A percentile compares a stretch with the other conserved stretches of the same genome.
Evolutionary conservation across 2,113 vertebrate genomes (phyloP).

Genomic region (Toxotes chatareus): DNA sequence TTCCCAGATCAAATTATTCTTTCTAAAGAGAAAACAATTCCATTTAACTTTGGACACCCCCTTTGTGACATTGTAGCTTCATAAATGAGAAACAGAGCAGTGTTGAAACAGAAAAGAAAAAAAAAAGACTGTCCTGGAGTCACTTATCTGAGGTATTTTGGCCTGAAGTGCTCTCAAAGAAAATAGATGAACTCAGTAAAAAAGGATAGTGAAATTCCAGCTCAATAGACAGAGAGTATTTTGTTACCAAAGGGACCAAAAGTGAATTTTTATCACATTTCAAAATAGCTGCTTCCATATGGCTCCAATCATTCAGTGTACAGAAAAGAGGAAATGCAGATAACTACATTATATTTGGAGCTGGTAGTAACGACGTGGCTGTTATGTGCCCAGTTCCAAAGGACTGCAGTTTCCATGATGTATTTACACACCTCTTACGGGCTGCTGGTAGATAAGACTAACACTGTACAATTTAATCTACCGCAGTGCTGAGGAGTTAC

Average conservation of each 20-base stretch:
- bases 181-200: not conserved
- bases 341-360: not conserved
- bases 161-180: not conserved
- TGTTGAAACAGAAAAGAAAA: not conserved
- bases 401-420: constrained; percentile 7
- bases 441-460: not conserved
- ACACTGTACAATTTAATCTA: not conserved
- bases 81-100: not conserved
- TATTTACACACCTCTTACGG: not conserved
- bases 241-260: not conserved
- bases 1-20: not conserved
- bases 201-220: too few relatives aligned
- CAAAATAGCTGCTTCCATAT: not conserved
- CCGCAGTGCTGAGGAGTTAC: not conserved
- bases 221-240: too few relatives aligned
- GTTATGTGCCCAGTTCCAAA: constrained; percentile 6
- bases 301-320: not conserved
- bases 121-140: not conserved
- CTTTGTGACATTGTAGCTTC: not conserved
- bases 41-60: not conserved
- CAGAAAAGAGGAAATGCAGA: not conserved
- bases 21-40: not conserved
- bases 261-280: not conserved
- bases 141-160: not conserved
- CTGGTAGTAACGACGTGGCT: not conserved